These are phyloP conservation scores for Amblyjoppa proteus DNA, from an alignment of 2,888 invertebrate genomes.

Conservation along the genomic window DNA sequence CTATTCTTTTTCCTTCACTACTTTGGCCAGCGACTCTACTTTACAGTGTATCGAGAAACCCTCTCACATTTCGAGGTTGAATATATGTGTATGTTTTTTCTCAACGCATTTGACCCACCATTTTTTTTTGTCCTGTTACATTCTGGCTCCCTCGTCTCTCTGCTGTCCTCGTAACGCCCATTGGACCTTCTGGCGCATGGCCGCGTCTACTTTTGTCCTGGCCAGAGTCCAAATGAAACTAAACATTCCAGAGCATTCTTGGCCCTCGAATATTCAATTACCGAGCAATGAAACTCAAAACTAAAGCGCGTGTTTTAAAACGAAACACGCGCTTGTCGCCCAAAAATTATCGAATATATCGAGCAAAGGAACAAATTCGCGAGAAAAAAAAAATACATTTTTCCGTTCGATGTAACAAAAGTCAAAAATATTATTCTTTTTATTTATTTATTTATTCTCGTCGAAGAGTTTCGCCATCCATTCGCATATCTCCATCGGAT, in stretches of 20 bases:
- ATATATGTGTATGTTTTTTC: slow-evolving; percentile 60
- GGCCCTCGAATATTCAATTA: slow-evolving; percentile 12
- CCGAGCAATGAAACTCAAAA: neutral
- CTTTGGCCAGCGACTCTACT: slow-evolving; percentile 26
- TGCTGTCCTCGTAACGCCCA: slow-evolving; percentile 63
- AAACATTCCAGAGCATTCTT: slow-evolving; percentile 18
- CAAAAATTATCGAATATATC: neutral
- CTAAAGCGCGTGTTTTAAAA: neutral
- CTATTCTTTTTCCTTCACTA: slow-evolving; percentile 48
- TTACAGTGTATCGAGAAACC: slow-evolving; percentile 45
- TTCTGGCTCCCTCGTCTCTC: slow-evolving; percentile 52
- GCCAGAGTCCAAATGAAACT: slow-evolving; percentile 32
- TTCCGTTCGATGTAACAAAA: neutral
- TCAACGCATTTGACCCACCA: slow-evolving; percentile 73
- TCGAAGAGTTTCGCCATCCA: neutral
- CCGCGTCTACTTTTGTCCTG: slow-evolving; percentile 48
- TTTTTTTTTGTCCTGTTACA: slow-evolving; percentile 73
- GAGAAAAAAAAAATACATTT: neutral
- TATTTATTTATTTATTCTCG: neutral
- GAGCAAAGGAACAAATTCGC: neutral
- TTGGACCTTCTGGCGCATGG: slow-evolving; percentile 57
- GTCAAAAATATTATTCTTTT: neutral
- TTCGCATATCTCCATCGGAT: neutral
- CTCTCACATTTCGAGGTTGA: slow-evolving; percentile 27
- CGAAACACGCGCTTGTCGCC: neutral